phyloP scores from a whole-genome alignment of 2,888 invertebrate species.

The Amiota minor region DNA sequence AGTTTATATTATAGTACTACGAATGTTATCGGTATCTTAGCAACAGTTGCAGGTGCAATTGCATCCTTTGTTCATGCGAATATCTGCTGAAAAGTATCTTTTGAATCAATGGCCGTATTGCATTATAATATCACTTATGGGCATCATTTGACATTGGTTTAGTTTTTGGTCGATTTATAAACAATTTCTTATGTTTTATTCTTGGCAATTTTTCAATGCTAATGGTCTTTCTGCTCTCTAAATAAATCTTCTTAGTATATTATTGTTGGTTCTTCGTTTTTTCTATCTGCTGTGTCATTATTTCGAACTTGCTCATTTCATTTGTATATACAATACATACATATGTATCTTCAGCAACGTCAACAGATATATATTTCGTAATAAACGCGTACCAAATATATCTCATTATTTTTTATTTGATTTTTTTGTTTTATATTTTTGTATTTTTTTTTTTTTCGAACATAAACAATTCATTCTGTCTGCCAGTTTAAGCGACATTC shows the following conservation, averaged over 20 bases:
- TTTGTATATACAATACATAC: not conserved
- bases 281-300: constrained; percentile 11
- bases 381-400: not conserved
- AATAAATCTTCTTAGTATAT: not conserved
- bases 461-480: not conserved
- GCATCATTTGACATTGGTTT: constrained; percentile 23
- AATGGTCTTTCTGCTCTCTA: constrained; percentile 8
- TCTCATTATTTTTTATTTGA: not conserved
- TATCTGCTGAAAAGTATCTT: too few species aligned
- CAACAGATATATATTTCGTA: not conserved
- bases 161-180: not conserved
- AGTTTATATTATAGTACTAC: too few species aligned
- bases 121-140: constrained; percentile 24
- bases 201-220: constrained; percentile 61
- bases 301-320: not conserved
- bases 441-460: not conserved
- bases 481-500: constrained; percentile 12
- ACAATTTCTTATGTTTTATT: constrained; percentile 15
- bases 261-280: not conserved
- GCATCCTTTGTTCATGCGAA: not conserved
- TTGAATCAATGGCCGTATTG: not conserved
- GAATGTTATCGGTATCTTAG: not conserved
- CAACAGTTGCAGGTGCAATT: constrained; percentile 3
- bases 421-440: not conserved
- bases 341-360: too few species aligned